Evolutionary conservation across 2,888 invertebrate genomes (phyloP), one percentile per base, ranked within the genome.

Genomic region (Hoplodrina blanda): DNA sequence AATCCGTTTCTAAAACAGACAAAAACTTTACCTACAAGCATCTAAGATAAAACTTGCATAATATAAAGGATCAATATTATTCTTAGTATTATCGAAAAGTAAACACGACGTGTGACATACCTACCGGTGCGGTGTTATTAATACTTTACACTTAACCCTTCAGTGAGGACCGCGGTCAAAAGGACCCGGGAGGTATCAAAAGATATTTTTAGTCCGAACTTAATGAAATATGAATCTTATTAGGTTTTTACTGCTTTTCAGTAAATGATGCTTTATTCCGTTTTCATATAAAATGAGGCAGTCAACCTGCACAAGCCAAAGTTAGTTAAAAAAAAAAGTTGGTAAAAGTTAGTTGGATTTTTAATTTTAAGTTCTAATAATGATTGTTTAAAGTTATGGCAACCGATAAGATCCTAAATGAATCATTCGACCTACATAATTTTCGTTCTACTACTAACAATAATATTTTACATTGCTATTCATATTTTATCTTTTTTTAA

Each of bases 81-180:
- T 66, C 63, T 61, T 74, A 60, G 41, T 65, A 60, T 60, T 67
- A 70, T 86, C 81, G 62, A 69, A 86, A 78, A 78, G 80, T 82
- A 85, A 84, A 83, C 82, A 82, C 74, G 55, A 57, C 62, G 63
- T 78, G 76, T 80, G 83, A 78, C 75, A 83, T 73, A 74, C 76
- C 74, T 73, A 78, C 68, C 67, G 55, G 53, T 61, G 72, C 61
- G 77, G 72, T 83, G 84, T 72, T 87, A 88, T 82, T 86, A 85
- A 85, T 87, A 87, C 80, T 74, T 57, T 68, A 67, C 50, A 10
- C 59, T 62, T 62, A 82, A 84, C 82, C 53, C 74, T 61, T 0
- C 8, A 33, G 0, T 44, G 55, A 25, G 0, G 19, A 52, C 0
- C 13, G 50, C 52, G 69, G 69, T 64, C 57, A 0, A 52, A 57